phyloP scores from a whole-genome alignment of 2,888 invertebrate species.

The Pristionchus arcanus region DNA sequence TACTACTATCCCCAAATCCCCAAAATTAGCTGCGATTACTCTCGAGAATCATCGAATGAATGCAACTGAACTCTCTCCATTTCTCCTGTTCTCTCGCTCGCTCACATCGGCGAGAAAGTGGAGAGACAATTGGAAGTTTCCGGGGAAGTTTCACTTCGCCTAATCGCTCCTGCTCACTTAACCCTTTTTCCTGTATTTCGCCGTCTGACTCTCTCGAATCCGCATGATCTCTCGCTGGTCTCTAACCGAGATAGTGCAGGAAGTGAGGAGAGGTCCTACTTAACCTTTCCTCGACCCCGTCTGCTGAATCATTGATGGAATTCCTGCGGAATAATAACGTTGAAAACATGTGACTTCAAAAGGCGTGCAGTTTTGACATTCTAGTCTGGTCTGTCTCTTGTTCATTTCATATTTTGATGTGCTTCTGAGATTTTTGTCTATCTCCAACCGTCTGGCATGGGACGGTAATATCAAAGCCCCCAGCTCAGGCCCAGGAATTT shows the following conservation, averaged over 20 bases:
- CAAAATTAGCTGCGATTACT: background rate
- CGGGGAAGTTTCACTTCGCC: conserved; percentile 34
- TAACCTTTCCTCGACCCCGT: background rate
- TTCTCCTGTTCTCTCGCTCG: background rate
- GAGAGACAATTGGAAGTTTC: background rate
- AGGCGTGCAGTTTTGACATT: too few species aligned
- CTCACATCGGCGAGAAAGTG: background rate
- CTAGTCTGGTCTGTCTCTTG: too few species aligned
- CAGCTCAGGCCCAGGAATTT: too few species aligned
- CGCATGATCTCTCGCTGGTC: background rate
- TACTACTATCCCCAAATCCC: too few species aligned
- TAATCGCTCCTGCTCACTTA: conserved; percentile 23
- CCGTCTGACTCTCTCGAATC: background rate
- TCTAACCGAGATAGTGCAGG: background rate
- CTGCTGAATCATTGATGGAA: conserved; percentile 37
- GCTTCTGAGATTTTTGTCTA: too few species aligned
- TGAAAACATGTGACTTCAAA: conserved; percentile 22
- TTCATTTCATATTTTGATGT: too few species aligned
- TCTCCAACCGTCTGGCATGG: too few species aligned
- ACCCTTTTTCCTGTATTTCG: background rate
- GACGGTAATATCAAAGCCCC: too few species aligned
- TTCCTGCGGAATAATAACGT: background rate
- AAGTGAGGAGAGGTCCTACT: background rate
- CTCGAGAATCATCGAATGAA: background rate
- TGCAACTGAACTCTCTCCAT: background rate